Conservation (phyloP, 2,113 vertebrate species). For the Danio rerio region GRCz12tu NC_133176.1:41858001-41858500, state of each 20-base stretch:
- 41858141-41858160: neutral
- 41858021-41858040: neutral
- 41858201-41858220: neutral
- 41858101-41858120: neutral
- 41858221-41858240: neutral
- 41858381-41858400: neutral
- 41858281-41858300: constrained; percentile 13
- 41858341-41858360: neutral
- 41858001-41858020: neutral
- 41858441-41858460: no score
- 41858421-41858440: neutral
- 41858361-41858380: neutral
- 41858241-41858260: neutral
- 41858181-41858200: neutral
- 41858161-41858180: neutral
- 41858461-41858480: no score
- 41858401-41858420: neutral
- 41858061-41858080: neutral
- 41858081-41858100: no score
- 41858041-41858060: constrained; percentile 1
- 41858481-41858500: neutral
- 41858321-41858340: neutral
- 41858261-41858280: neutral
- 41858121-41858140: constrained; percentile 5
- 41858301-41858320: constrained; percentile 41